phyloP scores from a whole-genome alignment of 2,888 invertebrate species.

The Brachynemurus nebulosus region DNA sequence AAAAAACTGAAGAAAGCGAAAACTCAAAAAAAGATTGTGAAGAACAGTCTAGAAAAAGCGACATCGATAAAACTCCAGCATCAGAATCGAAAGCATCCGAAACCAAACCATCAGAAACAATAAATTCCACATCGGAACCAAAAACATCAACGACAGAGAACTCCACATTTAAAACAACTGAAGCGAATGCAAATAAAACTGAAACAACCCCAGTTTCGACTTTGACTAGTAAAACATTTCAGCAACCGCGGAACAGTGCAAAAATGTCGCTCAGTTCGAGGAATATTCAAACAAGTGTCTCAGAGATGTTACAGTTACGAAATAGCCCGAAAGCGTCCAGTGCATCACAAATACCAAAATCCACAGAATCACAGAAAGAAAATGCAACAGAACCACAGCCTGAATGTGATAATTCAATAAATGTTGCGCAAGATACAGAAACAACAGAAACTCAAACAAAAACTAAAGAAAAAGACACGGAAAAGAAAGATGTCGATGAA shows the following conservation, averaged over 20 bases:
- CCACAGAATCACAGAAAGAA: not conserved
- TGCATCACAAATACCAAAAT: not conserved
- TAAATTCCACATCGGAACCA: not conserved
- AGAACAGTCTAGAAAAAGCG: not conserved
- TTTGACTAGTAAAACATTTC: not conserved
- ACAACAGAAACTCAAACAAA: too few species aligned
- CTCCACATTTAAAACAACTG: not conserved
- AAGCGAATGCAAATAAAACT: not conserved
- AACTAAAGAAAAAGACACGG: not conserved
- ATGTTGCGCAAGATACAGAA: not conserved
- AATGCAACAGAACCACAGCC: not conserved
- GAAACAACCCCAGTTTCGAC: not conserved
- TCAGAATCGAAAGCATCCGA: not conserved
- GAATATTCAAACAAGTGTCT: slow-evolving; percentile 1
- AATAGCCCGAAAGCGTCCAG: slow-evolving; percentile 1
- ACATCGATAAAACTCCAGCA: not conserved
- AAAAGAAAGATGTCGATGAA: slow-evolving; percentile 4
- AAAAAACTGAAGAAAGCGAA: not conserved
- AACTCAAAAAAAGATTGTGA: not conserved
- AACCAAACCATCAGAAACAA: not conserved
- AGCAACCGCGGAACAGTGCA: not conserved
- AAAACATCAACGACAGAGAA: not conserved
- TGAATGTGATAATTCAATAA: too few species aligned
- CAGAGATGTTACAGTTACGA: slow-evolving; percentile 8
- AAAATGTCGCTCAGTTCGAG: not conserved